Evolutionary conservation across 2,113 vertebrate species (phyloP), one percentile per base, ranked within the genome.

Genomic region (Arenaria interpres): DNA sequence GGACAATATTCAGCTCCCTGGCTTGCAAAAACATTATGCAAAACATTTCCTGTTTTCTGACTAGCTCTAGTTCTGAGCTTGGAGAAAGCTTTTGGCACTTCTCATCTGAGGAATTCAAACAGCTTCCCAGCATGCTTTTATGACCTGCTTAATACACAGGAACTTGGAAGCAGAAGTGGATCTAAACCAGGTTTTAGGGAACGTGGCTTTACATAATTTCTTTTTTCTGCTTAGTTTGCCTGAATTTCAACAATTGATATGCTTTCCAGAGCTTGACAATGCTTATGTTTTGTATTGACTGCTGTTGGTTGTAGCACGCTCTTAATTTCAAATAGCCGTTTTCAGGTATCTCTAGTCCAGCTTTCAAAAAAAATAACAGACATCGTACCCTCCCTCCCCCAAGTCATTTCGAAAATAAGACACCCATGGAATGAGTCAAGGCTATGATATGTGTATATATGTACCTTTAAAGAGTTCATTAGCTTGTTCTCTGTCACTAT

Each of bases 21-120:
- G 77, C 85, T 96, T 85, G 62, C 17, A 64, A 66, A 94, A 92
- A 59, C 4, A 12, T 94, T 89, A 90, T 86, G 83, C 56, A 96
- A 95, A 96, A 90, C 60, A 87, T 87, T 96, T 97, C 90, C 94
- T 95, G 92, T 95, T 96, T 96, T 96, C 89, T 94, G 64, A 77
- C 67, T 67, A 90, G 93, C 85, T 90, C 37, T 91, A 60, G 66
- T 76, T 92, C 57, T 76, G 89, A 95, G 79, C 84, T 94, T 87
- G 83, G 92, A 94, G 90, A 89, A 90, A 89, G 69, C 62, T 88
- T 85, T 95, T 96, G 94, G 95, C 95, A 90, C 45, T 87, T 50
- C 54, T 92, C 77, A 69, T 91, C n/a, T 35, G 41, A 93, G 62
- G 77, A 91, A 95, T 92, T 89, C 66, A 76, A 92, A 81, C 64